Evolutionary conservation across 2,113 vertebrate genomes (phyloP), one percentile per base, ranked within the genome.

Genomic region (Strix uralensis): DNA sequence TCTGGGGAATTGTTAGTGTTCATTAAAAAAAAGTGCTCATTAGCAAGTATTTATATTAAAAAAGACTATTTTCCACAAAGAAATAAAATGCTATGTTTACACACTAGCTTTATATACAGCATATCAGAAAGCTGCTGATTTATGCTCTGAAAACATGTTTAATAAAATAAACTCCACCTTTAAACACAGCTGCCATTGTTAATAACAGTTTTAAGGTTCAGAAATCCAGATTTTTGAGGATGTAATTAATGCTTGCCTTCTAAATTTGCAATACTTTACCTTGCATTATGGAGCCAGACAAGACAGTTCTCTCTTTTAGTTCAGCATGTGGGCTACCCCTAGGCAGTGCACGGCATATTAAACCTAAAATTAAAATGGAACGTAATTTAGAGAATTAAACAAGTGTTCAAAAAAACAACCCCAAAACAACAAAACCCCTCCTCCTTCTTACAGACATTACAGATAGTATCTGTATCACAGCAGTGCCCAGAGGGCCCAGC

Each of bases 211-310:
- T 62, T 36, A 51, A 66, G 34, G 27, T 44, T 77, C 78, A 95
- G 40, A 95, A 96, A 96, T 79, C 3, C 51, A 96, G 51, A 59
- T 27, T 86, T 96, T 8, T 79, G 55, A 34, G 75, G 34, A 46
- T 51, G 38, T 61, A 67, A 59, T 95, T 85, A 95, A 90, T 4
- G 16, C 27, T 67, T 57, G 82, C 55, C 47, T 88, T 82, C 30
- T 73, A 34, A 90, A 42, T 10, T 52, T 90, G 75, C 23, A 52
- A 46, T 34, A 84, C 14, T 67, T 89, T 98, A 99, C 99, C 99
- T 97, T 99, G 99, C 99, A 99, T 99, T 94, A 99, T 99, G 75
- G 99, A 99, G 74, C 99, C 99, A 83, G 99, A 97, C n/a, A 99
- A 97, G 77, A 99, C 96, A 9, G 98, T 98, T 93, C 99, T 98